Conservation (phyloP, 2,113 vertebrate genomes). For the Copsychus sechellarum region DNA sequence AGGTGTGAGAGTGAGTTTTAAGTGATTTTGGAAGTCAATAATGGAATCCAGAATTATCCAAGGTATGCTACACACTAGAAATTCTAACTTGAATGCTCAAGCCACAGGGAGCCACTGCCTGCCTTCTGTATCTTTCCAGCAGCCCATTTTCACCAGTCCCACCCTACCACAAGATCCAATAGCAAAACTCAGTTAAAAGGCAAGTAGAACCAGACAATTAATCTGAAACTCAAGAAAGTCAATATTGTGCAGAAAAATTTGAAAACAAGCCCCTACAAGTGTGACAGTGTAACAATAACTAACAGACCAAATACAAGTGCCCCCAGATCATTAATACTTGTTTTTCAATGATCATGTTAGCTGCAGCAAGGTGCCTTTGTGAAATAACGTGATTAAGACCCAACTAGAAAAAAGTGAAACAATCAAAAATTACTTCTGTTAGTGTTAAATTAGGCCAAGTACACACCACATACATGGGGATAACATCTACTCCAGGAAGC, state of each 20-base stretch:
- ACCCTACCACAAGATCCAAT: background rate
- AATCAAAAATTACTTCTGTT: background rate
- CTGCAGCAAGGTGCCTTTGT: background rate
- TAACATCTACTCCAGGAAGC: background rate
- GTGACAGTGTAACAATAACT: background rate
- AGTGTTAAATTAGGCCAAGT: background rate
- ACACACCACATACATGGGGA: background rate
- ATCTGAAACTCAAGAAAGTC: background rate
- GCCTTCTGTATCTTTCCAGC: background rate
- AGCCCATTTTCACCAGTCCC: background rate
- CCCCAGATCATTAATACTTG: background rate
- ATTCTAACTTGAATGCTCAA: background rate
- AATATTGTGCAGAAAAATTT: background rate
- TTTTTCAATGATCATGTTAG: background rate
- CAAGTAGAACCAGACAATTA: background rate
- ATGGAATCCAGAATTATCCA: background rate
- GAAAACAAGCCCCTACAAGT: background rate
- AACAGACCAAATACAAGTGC: background rate
- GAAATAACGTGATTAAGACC: background rate
- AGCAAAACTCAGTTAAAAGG: background rate
- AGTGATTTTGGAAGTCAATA: background rate
- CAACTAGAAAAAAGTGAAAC: background rate
- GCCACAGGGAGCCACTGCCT: rapidly evolving
- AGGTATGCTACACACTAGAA: background rate
- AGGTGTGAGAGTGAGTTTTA: background rate